Percentiles rank a stretch among this genome's conserved stretches.
Evolutionary conservation across 1,140 invertebrate genomes (phyloP).

Genomic region (Microvelia longipes): DNA sequence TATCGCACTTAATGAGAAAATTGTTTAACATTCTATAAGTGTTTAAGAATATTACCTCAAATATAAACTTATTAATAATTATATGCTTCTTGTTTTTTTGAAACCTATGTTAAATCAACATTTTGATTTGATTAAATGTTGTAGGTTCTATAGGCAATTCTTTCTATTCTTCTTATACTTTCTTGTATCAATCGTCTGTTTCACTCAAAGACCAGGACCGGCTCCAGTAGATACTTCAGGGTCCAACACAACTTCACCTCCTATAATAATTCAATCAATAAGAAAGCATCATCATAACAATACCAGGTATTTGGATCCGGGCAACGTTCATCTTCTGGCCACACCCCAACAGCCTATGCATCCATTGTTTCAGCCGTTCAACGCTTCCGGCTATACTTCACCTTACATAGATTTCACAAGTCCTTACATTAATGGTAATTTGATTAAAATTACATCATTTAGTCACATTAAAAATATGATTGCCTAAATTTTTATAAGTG

Average conservation of each 20-base stretch:
- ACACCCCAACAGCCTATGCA: neutral
- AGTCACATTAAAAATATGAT: no score
- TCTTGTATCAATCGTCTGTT: conserved; percentile 67
- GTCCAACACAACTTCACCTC: neutral
- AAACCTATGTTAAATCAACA: no score
- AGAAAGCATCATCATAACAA: neutral
- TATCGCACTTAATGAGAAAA: no score
- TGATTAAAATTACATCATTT: no score
- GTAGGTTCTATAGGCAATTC: conserved; percentile 82
- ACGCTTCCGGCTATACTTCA: neutral
- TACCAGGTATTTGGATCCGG: neutral
- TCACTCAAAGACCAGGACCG: conserved; percentile 68
- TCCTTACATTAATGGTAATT: no score
- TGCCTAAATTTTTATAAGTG: no score
- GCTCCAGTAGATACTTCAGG: conserved; percentile 16
- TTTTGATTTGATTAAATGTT: no score
- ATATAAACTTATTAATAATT: no score
- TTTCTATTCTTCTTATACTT: conserved; percentile 82
- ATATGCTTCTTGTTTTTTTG: no score
- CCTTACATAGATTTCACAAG: no score
- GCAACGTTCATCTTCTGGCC: neutral
- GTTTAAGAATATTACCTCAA: no score
- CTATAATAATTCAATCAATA: neutral
- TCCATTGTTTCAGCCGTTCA: neutral
- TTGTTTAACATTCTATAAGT: no score